Percentiles rank a stretch among this genome's conserved stretches.
These are phyloP conservation scores for Megalopta genalis DNA, from an alignment of 1,140 invertebrate genomes.

Conservation along the genomic window DNA sequence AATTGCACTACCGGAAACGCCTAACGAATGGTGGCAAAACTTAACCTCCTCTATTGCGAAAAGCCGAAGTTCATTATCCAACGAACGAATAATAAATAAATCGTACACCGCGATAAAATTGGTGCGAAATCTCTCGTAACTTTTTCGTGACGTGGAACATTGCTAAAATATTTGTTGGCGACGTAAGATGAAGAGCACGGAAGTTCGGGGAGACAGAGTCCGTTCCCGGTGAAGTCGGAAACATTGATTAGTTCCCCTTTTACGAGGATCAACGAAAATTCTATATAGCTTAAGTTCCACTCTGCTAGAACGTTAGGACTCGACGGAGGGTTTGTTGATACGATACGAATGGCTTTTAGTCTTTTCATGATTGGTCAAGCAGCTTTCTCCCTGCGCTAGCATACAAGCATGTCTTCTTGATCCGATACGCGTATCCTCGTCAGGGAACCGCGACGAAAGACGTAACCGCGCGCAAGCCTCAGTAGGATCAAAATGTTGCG, in stretches of 20 bases:
- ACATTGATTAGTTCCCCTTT: conserved; percentile 58
- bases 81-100: too few relatives aligned
- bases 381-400: conserved; percentile 60
- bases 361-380: conserved; percentile 67
- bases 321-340: conserved; percentile 58
- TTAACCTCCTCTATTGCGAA: too few relatives aligned
- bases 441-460: conserved; percentile 7
- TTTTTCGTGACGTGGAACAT: too few relatives aligned
- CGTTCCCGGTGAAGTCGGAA: conserved; percentile 36
- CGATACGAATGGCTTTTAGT: conserved; percentile 67
- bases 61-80: too few relatives aligned
- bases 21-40: too few relatives aligned
- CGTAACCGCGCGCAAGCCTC: conserved; percentile 30
- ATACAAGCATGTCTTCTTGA: conserved; percentile 47
- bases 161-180: neutral
- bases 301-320: conserved; percentile 51
- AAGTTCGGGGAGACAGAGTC: conserved; percentile 7
- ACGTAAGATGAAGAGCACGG: neutral
- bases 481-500: conserved; percentile 51
- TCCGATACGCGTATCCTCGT: conserved; percentile 49
- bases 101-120: too few relatives aligned
- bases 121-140: too few relatives aligned
- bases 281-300: conserved; percentile 57
- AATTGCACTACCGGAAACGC: too few relatives aligned
- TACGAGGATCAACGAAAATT: conserved; percentile 52